These are phyloP conservation scores for Malurus alboscapulatus DNA, from an alignment of 2,113 vertebrate species.

Conservation along the genomic window DNA sequence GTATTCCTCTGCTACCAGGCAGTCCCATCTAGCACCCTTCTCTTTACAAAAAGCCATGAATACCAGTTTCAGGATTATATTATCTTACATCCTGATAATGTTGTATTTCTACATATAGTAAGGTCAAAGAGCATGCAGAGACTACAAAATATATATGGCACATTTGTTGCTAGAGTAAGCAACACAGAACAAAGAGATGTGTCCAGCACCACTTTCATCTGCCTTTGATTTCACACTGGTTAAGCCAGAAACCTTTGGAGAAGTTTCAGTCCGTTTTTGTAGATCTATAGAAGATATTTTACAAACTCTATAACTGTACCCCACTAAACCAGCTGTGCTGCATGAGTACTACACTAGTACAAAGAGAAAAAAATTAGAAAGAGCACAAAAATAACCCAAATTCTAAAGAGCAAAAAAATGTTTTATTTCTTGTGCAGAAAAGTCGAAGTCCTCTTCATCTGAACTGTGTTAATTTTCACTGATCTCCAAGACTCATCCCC, in stretches of 20 bases:
- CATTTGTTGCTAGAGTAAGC: background rate
- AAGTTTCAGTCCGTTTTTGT: background rate
- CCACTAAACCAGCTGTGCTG: background rate
- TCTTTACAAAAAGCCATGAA: background rate
- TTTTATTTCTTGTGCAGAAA: background rate
- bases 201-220: background rate
- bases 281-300: background rate
- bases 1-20: background rate
- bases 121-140: background rate
- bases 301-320: background rate
- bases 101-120: background rate
- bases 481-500: background rate
- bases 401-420: background rate
- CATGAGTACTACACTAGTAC: background rate
- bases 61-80: background rate
- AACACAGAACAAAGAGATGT: background rate
- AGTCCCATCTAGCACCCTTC: background rate
- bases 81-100: background rate
- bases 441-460: background rate
- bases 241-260: background rate
- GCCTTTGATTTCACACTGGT: background rate
- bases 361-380: background rate
- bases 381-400: background rate
- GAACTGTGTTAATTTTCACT: background rate
- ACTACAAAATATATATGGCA: accelerated